phyloP scores from a whole-genome alignment of 1,140 invertebrate genomes.

The Muscidifurax raptorellus region DNA sequence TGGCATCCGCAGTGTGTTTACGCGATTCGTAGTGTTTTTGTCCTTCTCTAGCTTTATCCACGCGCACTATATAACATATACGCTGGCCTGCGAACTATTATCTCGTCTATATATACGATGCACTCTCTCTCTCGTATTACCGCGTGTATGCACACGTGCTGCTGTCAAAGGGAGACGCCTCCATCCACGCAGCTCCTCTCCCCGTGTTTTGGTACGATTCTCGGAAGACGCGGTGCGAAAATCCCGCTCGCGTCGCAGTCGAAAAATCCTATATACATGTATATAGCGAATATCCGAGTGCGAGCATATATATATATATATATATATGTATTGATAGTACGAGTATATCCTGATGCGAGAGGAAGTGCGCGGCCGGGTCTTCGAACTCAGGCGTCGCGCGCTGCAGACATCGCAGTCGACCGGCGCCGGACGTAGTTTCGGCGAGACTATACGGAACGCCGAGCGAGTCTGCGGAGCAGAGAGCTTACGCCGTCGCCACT shows the following conservation, averaged over 20 bases:
- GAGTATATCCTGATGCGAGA: too few species aligned
- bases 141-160: neutral
- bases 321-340: too few species aligned
- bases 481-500: neutral
- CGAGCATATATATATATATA: too few species aligned
- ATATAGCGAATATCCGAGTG: too few species aligned
- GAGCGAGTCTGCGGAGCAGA: neutral
- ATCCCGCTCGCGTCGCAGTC: too few species aligned
- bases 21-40: neutral
- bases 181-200: neutral
- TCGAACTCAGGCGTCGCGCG: too few species aligned
- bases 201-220: neutral
- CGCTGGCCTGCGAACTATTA: neutral
- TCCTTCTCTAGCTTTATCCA: neutral
- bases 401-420: slow-evolving; percentile 48
- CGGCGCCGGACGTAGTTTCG: slow-evolving; percentile 62
- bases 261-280: too few species aligned
- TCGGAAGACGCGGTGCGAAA: neutral
- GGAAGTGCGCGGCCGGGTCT: too few species aligned
- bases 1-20: too few species aligned
- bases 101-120: neutral
- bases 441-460: slow-evolving; percentile 60
- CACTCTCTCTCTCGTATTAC: neutral
- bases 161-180: neutral
- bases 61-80: neutral